Evolutionary conservation across 2,888 invertebrate species (phyloP), one percentile per base, ranked within the genome.

Genomic region (Oxystoma pomonae): DNA sequence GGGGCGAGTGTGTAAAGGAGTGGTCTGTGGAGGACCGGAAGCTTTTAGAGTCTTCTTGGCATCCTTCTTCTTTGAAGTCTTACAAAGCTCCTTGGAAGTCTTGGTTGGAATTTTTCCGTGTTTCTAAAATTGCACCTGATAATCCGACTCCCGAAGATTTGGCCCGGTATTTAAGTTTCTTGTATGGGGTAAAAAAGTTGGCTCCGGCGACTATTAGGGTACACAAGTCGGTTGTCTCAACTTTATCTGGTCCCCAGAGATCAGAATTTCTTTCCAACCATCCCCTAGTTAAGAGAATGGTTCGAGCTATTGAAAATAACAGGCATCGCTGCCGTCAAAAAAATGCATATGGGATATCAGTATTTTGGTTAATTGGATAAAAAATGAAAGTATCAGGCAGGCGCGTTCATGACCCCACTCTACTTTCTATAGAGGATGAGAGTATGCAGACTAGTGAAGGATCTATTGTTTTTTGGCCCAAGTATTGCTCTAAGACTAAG

Each of bases 401-500:
- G n/a, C 35, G 35, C 12, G 12, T 35, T 7, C 35, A 35, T 12
- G 35, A 35, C 12, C 12, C 12, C 3, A 35, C 35, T 3, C 35
- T 35, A 7, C 12, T 35, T 7, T 7, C 3, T 35, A 35, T 35
- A 7, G 35, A 35, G 5, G 12, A 35, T 7, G 12, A 35, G 35
- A 1, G 20, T 22, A n/a, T n/a, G n/a, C n/a, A n/a, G n/a, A n/a
- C n/a, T n/a, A n/a, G n/a, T n/a, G n/a, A n/a, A n/a, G n/a, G n/a
- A n/a, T n/a, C 35, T 7, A 35, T 12, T 35, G 5, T 12, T 35
- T 12, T 35, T 7, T 35, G 35, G 35, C 35, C 35, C 12, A 35
- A 35, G 35, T 35, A 7, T 12, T 3, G 35, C 12, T 35, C 35
- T 7, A 35, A 35, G 64, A 73, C 71, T 0, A n/a, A n/a, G 12